These are phyloP conservation scores for Cygnus olor DNA, from an alignment of 2,797 vertebrate genomes.

Conservation along the genomic window DNA sequence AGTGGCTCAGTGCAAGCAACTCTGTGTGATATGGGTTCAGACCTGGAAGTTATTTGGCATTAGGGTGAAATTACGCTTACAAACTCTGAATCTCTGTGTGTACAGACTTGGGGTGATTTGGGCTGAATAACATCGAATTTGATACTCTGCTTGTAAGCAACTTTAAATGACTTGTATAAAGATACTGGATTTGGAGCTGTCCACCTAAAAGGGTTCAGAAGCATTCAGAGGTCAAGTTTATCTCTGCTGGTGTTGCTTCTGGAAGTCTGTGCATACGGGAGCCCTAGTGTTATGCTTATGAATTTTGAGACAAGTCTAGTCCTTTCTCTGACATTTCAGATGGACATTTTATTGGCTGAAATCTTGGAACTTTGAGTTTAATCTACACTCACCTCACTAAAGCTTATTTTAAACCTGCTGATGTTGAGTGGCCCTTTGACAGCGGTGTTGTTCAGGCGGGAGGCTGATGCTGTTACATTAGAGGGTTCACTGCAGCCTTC, in stretches of 20 bases:
- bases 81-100: neutral
- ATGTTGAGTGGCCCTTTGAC: neutral
- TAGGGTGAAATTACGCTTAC: neutral
- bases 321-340: neutral
- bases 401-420: neutral
- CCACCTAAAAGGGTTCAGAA: neutral
- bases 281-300: neutral
- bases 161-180: neutral
- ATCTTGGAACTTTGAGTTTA: neutral
- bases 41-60: neutral
- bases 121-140: neutral
- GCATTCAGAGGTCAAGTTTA: rapidly evolving
- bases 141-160: neutral
- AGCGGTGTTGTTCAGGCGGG: neutral
- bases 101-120: neutral
- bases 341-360: neutral
- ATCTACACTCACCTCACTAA: neutral
- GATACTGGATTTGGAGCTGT: neutral
- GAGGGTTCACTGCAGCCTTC: neutral
- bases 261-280: rapidly evolving
- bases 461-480: neutral
- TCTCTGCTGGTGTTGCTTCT: neutral
- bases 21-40: neutral
- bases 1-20: neutral
- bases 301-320: neutral